phyloP scores from a whole-genome alignment of 1,140 invertebrate genomes.

The Drosophila saltans region DNA sequence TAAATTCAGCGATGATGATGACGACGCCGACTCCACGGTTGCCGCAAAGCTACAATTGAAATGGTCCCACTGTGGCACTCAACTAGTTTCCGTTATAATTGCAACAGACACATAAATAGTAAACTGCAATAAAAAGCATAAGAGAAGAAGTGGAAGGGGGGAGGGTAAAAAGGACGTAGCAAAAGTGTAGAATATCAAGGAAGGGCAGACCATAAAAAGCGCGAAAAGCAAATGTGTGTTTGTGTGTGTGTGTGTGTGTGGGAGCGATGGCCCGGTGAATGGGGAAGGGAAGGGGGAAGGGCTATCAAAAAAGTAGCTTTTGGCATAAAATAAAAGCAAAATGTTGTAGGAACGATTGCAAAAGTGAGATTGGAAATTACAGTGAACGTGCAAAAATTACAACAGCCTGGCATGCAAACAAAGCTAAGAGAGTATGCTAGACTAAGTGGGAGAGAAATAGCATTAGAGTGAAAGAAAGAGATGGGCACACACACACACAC shows the following conservation, averaged over 20 bases:
- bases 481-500: neutral
- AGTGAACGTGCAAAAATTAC: conserved; percentile 80
- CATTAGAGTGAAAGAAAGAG: neutral
- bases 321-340: conserved; percentile 82
- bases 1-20: neutral
- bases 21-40: neutral
- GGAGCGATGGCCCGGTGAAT: neutral
- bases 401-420: conserved; percentile 68
- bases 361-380: conserved; percentile 81
- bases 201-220: conserved; percentile 18
- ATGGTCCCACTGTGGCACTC: conserved; percentile 72
- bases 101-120: conserved; percentile 83
- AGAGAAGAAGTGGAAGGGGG: neutral
- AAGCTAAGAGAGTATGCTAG: conserved; percentile 3
- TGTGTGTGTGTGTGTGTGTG: neutral
- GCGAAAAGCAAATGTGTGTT: conserved; percentile 5
- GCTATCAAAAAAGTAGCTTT: conserved; percentile 70
- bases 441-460: neutral
- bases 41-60: neutral
- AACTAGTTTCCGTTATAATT: conserved; percentile 82
- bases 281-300: conserved; percentile 16
- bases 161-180: neutral
- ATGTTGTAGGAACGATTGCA: conserved; percentile 80
- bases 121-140: conserved; percentile 70
- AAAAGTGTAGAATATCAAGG: conserved; percentile 2